phyloP scores from a whole-genome alignment of 2,888 invertebrate genomes.

The Melikaiella ostensackeni region DNA sequence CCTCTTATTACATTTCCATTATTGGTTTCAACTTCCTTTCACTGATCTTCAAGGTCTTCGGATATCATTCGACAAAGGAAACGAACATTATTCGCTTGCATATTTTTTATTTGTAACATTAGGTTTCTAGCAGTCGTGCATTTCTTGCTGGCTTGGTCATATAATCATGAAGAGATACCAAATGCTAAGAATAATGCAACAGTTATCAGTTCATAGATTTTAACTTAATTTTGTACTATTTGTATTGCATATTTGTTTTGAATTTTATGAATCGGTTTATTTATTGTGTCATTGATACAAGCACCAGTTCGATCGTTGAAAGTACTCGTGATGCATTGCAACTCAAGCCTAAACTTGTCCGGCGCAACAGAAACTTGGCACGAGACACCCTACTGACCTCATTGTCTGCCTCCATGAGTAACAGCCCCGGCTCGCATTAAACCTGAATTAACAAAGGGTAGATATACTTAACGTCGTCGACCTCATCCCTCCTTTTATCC shows the following conservation, averaged over 20 bases:
- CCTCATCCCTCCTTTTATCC: constrained; percentile 54
- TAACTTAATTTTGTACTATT: background rate
- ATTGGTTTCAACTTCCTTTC: constrained; percentile 8
- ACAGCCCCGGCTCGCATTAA: constrained; percentile 66
- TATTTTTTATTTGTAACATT: background rate
- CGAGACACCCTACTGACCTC: constrained; percentile 71
- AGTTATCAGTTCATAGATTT: too few relatives aligned
- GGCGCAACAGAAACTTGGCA: constrained; percentile 68
- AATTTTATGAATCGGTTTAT: too few relatives aligned
- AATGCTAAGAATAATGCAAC: too few relatives aligned
- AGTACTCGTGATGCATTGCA: background rate
- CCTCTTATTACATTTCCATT: background rate
- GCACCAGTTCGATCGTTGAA: background rate
- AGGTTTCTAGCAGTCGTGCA: too few relatives aligned
- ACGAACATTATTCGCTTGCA: background rate
- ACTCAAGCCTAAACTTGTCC: constrained; percentile 67
- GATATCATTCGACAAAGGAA: background rate
- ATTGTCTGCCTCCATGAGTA: constrained; percentile 66
- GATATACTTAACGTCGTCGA: constrained; percentile 63
- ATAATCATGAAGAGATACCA: too few relatives aligned
- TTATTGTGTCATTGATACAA: background rate
- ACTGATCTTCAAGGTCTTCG: background rate
- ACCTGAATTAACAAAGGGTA: constrained; percentile 71
- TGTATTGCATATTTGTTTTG: background rate
- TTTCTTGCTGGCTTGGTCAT: too few relatives aligned